Percentiles rank a stretch among this genome's conserved stretches.
Conservation (phyloP, 2,888 invertebrate species). For the Oligia latruncula region DNA sequence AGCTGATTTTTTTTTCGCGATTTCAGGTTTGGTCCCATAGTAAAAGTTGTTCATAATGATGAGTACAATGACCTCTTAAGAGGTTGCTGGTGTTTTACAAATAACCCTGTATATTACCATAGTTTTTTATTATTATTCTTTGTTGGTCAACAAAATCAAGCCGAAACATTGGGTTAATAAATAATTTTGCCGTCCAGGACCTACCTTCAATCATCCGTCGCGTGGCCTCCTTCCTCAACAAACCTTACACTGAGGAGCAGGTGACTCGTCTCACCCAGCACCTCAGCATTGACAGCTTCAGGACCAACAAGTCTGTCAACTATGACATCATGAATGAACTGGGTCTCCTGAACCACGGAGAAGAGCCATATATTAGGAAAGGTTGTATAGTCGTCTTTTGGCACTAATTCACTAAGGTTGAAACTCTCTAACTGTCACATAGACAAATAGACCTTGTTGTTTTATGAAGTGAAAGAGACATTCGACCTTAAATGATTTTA, state of each 20-base stretch:
- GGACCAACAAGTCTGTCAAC: slow-evolving; percentile 91
- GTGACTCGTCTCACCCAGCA: slow-evolving; percentile 90
- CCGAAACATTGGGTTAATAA: background rate
- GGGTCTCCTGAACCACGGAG: slow-evolving; percentile 39
- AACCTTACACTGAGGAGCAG: slow-evolving; percentile 78
- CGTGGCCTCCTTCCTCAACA: slow-evolving; percentile 48
- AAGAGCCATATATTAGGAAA: slow-evolving; percentile 64
- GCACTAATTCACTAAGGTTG: background rate
- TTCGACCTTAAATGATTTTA: background rate
- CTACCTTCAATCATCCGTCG: slow-evolving; percentile 34
- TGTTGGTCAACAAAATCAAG: background rate
- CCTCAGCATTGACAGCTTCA: slow-evolving; percentile 94
- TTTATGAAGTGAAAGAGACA: background rate
- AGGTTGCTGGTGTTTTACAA: too few species aligned
- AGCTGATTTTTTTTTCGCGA: too few species aligned
- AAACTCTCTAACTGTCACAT: background rate
- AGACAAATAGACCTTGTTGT: background rate
- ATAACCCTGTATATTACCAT: too few species aligned
- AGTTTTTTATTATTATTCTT: background rate
- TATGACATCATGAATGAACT: slow-evolving; percentile 57
- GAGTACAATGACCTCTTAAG: too few species aligned
- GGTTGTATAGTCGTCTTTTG: slow-evolving; percentile 45
- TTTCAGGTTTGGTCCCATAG: too few species aligned
- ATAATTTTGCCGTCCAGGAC: slow-evolving; percentile 26
- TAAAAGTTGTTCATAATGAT: too few species aligned